phyloP scores from a whole-genome alignment of 1,140 invertebrate species.

The Catajapyx aquilonaris region DNA sequence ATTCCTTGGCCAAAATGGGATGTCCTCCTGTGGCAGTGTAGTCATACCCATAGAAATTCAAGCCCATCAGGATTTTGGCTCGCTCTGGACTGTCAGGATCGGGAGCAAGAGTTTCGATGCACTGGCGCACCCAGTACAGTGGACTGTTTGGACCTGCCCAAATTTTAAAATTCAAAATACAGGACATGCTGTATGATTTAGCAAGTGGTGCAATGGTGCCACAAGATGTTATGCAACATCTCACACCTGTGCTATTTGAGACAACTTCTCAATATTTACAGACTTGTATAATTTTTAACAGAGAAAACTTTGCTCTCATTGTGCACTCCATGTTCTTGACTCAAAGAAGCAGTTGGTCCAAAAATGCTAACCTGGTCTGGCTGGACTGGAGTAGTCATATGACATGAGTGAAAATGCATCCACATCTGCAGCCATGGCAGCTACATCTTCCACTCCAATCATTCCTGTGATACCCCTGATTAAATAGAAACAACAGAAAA shows the following conservation, averaged over 20 bases:
- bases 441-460: slow-evolving; percentile 55
- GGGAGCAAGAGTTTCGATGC: slow-evolving; percentile 48
- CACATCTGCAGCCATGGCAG: slow-evolving; percentile 48
- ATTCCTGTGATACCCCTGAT: slow-evolving; percentile 31
- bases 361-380: slow-evolving; percentile 47
- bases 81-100: slow-evolving; percentile 33
- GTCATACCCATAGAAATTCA: slow-evolving; percentile 88
- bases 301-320: too few relatives aligned
- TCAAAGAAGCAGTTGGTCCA: too few relatives aligned
- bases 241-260: slow-evolving; percentile 1
- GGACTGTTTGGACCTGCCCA: slow-evolving; percentile 58
- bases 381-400: slow-evolving; percentile 73
- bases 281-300: too few relatives aligned
- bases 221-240: not conserved
- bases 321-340: too few relatives aligned
- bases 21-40: slow-evolving; percentile 54
- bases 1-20: slow-evolving; percentile 56
- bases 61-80: slow-evolving; percentile 60
- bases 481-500: slow-evolving; percentile 8
- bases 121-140: slow-evolving; percentile 54
- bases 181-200: slow-evolving; percentile 1
- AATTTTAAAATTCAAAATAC: slow-evolving; percentile 4
- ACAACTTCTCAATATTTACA: too few relatives aligned
- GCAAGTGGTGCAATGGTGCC: not conserved
- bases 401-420: slow-evolving; percentile 84